Evolutionary conservation across 1,140 invertebrate genomes (phyloP).

Genomic region (Proctacanthus coquilletti): DNA sequence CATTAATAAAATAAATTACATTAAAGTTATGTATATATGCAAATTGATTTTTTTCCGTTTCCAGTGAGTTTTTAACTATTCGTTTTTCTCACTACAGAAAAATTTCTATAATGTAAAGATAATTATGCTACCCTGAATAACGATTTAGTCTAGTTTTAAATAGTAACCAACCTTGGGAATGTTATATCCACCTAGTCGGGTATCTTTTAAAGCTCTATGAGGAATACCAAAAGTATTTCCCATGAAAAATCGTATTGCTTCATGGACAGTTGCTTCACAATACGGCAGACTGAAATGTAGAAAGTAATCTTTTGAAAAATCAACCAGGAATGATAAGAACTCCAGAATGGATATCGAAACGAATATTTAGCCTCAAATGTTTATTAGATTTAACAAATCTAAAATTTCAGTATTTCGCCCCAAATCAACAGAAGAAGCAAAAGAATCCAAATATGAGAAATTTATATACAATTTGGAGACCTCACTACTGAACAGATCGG

Average conservation of each 20-base stretch:
- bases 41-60: neutral
- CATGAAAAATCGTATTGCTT: conserved; percentile 62
- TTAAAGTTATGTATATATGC: too few relatives aligned
- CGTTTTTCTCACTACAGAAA: too few relatives aligned
- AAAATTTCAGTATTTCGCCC: too few relatives aligned
- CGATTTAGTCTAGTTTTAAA: neutral
- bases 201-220: conserved; percentile 56
- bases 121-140: neutral
- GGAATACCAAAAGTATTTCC: conserved; percentile 62
- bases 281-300: conserved; percentile 55
- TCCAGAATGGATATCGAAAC: neutral
- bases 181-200: conserved; percentile 47
- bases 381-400: too few relatives aligned
- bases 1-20: too few relatives aligned
- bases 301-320: neutral
- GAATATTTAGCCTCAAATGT: too few relatives aligned
- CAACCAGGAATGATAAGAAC: neutral
- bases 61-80: neutral
- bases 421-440: too few relatives aligned
- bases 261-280: conserved; percentile 57
- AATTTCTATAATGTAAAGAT: neutral
- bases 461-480: too few relatives aligned
- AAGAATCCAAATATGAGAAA: too few relatives aligned
- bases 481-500: too few relatives aligned
- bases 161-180: conserved; percentile 51